Percentiles rank a stretch among this genome's conserved stretches.
phyloP scores from a whole-genome alignment of 1,140 invertebrate species.

The Sitodiplosis mosellana region DNA sequence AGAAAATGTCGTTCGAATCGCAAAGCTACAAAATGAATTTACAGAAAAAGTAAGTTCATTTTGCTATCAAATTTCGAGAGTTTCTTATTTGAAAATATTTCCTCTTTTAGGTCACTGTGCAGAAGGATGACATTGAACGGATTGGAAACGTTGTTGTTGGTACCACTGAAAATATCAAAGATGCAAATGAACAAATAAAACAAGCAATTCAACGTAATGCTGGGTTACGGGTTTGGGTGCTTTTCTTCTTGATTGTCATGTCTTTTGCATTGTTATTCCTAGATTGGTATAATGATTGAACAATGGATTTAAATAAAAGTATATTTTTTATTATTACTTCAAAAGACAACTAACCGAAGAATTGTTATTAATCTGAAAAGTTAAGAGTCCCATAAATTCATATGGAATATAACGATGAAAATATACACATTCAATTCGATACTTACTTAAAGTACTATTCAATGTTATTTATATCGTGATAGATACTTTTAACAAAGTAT shows the following conservation, averaged over 20 bases:
- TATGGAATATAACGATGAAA: too few relatives aligned
- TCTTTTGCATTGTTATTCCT: constrained; percentile 90
- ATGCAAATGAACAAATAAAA: constrained; percentile 91
- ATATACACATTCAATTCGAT: too few relatives aligned
- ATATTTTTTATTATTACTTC: too few relatives aligned
- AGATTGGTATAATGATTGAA: constrained; percentile 95
- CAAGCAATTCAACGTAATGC: constrained; percentile 94
- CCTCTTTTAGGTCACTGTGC: constrained; percentile 44
- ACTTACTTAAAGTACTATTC: too few relatives aligned
- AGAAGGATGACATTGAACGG: constrained; percentile 83
- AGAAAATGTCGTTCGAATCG: constrained; percentile 87
- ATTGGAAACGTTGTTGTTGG: constrained; percentile 73
- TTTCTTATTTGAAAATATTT: not conserved
- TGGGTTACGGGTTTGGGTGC: constrained; percentile 76
- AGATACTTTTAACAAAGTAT: too few relatives aligned
- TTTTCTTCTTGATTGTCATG: constrained; percentile 91
- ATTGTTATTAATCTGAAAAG: too few relatives aligned
- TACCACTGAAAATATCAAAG: constrained; percentile 85
- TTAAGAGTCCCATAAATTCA: too few relatives aligned
- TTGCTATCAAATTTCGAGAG: not conserved
- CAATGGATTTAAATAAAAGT: too few relatives aligned
- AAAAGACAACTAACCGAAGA: too few relatives aligned
- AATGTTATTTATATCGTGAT: too few relatives aligned
- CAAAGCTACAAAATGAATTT: constrained; percentile 90
- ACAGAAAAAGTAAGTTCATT: constrained; percentile 70